Percentiles rank a stretch among this genome's conserved stretches.
Evolutionary conservation across 2,888 invertebrate species (phyloP).

Genomic region (Dermolepida albohirtum): DNA sequence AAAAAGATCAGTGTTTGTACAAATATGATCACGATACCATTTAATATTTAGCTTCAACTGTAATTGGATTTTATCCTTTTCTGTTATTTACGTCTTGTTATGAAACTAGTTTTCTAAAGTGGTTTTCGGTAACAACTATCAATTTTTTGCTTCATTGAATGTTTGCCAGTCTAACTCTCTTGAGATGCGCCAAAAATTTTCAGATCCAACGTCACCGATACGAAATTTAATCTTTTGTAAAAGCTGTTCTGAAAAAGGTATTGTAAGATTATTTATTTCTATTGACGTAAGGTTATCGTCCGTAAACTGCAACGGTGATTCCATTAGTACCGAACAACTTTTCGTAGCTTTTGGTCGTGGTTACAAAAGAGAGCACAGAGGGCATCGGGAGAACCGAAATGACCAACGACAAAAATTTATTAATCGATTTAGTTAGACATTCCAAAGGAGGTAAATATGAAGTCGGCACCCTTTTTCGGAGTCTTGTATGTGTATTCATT

Average conservation of each 20-base stretch:
- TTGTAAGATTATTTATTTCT: slow-evolving; percentile 29
- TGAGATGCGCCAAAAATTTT: slow-evolving; percentile 39
- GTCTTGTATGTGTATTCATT: slow-evolving; percentile 55
- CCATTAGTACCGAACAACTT: slow-evolving; percentile 27
- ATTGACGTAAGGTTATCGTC: slow-evolving; percentile 38
- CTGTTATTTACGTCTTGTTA: too few relatives aligned
- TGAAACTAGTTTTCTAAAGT: slow-evolving; percentile 14
- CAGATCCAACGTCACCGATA: slow-evolving; percentile 17
- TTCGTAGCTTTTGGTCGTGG: slow-evolving; percentile 18
- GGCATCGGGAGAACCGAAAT: slow-evolving; percentile 26
- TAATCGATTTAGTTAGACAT: slow-evolving; percentile 43
- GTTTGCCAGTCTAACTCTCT: slow-evolving; percentile 22
- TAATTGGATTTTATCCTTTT: too few relatives aligned
- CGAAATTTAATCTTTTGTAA: slow-evolving; percentile 38
- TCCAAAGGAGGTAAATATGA: slow-evolving; percentile 49
- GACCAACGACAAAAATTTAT: slow-evolving; percentile 40
- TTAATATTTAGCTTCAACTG: too few relatives aligned
- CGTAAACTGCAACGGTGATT: slow-evolving; percentile 34
- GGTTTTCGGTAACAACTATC: slow-evolving; percentile 18
- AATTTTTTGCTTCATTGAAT: slow-evolving; percentile 40
- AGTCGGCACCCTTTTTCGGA: slow-evolving; percentile 54
- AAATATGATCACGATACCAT: too few relatives aligned
- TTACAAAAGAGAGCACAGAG: slow-evolving; percentile 29
- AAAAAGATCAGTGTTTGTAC: too few relatives aligned
- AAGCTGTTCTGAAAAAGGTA: slow-evolving; percentile 28